Conservation (phyloP, 2,113 vertebrate genomes). For the Pantherophis guttatus region DNA sequence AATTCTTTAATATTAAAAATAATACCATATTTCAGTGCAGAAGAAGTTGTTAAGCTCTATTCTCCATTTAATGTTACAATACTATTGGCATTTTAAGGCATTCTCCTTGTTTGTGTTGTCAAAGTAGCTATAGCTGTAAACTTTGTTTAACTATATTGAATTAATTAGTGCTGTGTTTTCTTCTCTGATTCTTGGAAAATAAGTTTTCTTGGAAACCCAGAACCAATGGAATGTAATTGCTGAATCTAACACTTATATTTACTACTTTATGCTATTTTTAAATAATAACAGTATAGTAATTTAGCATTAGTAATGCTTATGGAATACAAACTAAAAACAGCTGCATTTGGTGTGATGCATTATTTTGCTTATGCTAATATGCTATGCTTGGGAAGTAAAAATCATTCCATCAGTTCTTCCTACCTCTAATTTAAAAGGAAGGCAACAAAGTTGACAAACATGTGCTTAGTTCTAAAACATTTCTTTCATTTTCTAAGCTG, state of each 20-base stretch:
- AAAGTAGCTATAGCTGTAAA: not conserved
- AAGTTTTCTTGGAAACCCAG: not conserved
- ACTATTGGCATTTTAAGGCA: not conserved
- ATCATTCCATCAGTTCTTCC: not conserved
- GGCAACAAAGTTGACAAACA: not conserved
- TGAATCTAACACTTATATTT: not conserved
- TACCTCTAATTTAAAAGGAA: not conserved
- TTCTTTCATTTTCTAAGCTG: not conserved
- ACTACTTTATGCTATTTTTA: not conserved
- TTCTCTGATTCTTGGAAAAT: not conserved
- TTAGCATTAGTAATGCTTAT: not conserved
- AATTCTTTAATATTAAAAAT: not conserved
- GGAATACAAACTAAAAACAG: not conserved
- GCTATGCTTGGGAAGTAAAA: not conserved
- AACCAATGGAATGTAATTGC: not conserved
- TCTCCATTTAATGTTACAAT: not conserved
- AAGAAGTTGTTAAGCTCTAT: not conserved
- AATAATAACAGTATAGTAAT: not conserved
- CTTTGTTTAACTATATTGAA: not conserved
- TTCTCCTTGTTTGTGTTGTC: not conserved
- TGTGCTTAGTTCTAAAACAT: not conserved
- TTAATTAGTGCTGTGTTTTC: not conserved
- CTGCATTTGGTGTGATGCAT: not conserved
- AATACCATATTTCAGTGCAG: not conserved
- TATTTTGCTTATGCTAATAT: not conserved